Conservation (phyloP, 2,888 invertebrate genomes). For the Polyommatus iphigenia region DNA sequence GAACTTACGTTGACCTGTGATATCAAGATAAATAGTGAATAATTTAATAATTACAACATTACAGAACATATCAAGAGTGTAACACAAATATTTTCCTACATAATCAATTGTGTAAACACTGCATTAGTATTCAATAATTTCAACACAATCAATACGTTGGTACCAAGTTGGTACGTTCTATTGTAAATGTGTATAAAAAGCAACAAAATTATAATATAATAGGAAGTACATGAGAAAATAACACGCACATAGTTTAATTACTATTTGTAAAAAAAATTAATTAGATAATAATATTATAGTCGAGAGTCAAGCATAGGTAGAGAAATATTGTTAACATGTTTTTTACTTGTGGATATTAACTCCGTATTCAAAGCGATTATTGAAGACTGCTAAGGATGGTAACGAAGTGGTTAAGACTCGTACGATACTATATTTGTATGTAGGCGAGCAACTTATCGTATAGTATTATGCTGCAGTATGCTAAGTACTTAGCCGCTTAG, state of each 20-base stretch:
- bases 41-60: not conserved
- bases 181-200: not conserved
- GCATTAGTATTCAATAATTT: not conserved
- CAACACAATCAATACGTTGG: not conserved
- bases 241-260: not conserved
- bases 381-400: no score
- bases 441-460: no score
- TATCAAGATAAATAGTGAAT: not conserved
- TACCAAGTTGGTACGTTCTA: not conserved
- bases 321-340: not conserved
- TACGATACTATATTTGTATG: no score
- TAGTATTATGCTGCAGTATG: no score
- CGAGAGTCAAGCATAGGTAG: not conserved
- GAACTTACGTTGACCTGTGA: not conserved
- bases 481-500: no score
- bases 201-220: conserved; percentile 2
- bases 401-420: no score
- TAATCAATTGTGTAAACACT: conserved; percentile 2
- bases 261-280: not conserved
- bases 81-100: not conserved
- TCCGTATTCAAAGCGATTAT: no score
- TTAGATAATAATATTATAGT: not conserved
- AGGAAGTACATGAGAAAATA: not conserved
- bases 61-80: not conserved
- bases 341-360: no score